These are phyloP conservation scores for Trichomalopsis sarcophagae DNA, from an alignment of 1,140 invertebrate species.

Conservation along the genomic window DNA sequence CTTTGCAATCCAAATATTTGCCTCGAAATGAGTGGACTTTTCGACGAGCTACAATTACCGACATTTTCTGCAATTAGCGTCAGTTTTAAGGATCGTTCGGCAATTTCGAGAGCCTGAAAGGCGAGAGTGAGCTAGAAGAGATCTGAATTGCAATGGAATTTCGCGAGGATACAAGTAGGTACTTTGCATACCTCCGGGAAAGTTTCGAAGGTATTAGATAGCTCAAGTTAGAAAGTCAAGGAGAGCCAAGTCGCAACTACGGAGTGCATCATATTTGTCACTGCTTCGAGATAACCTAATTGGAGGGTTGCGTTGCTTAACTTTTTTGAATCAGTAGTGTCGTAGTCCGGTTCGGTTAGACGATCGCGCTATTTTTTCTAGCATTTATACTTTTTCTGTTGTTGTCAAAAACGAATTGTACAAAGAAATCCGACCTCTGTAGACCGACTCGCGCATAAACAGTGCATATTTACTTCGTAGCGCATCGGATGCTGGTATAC, in stretches of 20 bases:
- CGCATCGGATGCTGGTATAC: background rate
- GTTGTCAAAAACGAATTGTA: background rate
- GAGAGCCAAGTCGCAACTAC: background rate
- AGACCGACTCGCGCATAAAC: background rate
- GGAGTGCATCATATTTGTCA: background rate
- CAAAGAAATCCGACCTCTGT: background rate
- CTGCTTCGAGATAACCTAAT: background rate
- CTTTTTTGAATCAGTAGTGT: background rate
- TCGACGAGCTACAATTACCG: background rate
- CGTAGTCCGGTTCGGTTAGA: background rate
- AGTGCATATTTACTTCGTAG: background rate
- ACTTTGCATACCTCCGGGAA: slow-evolving; percentile 7
- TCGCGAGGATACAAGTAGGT: slow-evolving; percentile 26
- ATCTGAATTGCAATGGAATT: slow-evolving; percentile 27
- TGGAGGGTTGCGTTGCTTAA: background rate
- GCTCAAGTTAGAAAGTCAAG: background rate
- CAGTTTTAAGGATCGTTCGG: background rate
- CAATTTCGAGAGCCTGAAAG: background rate
- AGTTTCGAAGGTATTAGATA: background rate
- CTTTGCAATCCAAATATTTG: too few relatives aligned
- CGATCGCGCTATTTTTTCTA: background rate
- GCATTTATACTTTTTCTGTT: background rate
- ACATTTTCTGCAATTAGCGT: background rate
- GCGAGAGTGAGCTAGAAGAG: background rate
- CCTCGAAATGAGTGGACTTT: background rate